Evolutionary conservation across 2,797 vertebrate species (phyloP), one percentile per base, ranked within the genome.

Genomic region (Avahi laniger): DNA sequence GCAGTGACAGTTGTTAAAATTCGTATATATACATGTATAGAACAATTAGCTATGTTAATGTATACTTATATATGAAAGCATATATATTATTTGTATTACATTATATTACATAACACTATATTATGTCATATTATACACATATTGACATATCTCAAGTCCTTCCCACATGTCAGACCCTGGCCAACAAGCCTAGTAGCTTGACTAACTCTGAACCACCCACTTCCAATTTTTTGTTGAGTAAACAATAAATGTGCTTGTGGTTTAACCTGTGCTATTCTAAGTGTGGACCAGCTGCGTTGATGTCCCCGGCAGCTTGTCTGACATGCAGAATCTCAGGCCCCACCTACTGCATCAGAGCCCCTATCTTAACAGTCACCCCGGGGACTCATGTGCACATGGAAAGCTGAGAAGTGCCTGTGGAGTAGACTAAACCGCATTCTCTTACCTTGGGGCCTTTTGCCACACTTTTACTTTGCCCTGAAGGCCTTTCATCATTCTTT

Each of bases 361-460:
- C 48, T 9, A 0, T 59, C 33, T 20, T 13, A 57, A 14, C 3
- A 15, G 2, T 22, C 3, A 48, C 9, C 41, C 59, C 28, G 1
- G 28, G 18, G 28, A 30, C 4, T 12, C 20, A 6, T 0, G 3
- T 7, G 4, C 20, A 35, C 15, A 10, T 24, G 22, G 26, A 75
- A 14, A 5, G 24, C 38, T 43, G 63, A 76, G 48, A 18, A 18
- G 59, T 48, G n/a, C 54, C 80, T 15, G 8, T 43, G 78, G 17
- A 33, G 17, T 24, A 54, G 70, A 38, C 57, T 30, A 26, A 20
- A 9, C 33, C 11, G 48, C 41, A 4, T 46, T 79, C 65, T 82
- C 52, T 43, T 3, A 26, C 35, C 33, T 52, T 14, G 17, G 17
- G 30, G 13, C 18, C 50, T 76, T 69, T 65, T 12, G 22, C 20